Percentiles rank a stretch among this genome's conserved stretches.
Conservation (phyloP, 2,113 vertebrate species). For the Phocoena phocoena region DNA sequence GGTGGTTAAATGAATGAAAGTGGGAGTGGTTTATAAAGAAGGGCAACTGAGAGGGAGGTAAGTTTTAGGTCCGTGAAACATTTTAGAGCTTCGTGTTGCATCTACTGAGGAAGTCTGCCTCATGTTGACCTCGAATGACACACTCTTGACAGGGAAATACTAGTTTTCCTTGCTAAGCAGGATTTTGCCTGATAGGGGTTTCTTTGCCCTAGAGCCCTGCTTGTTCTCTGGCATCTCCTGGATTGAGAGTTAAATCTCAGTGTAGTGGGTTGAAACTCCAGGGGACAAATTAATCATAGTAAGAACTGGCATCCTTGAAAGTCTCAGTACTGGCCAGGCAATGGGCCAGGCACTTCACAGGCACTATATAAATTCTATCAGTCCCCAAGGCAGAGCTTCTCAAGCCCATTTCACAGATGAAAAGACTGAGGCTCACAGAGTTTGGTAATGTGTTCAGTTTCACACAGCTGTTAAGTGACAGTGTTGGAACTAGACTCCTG, state of each 20-base stretch:
- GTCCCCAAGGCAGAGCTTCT: background rate
- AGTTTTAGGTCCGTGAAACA: background rate
- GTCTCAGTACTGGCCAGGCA: background rate
- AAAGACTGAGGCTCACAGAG: background rate
- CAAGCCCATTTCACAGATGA: background rate
- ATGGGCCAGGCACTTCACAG: background rate
- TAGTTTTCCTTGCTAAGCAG: background rate
- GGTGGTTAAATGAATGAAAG: background rate
- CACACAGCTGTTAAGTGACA: background rate
- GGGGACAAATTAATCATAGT: background rate
- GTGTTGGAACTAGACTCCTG: background rate
- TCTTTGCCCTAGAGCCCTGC: background rate
- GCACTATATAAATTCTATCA: background rate
- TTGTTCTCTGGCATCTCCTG: background rate
- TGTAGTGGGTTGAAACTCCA: background rate
- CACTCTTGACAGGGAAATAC: background rate
- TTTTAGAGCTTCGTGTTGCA: background rate
- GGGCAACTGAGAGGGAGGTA: background rate
- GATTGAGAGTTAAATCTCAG: background rate
- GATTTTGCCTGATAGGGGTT: background rate
- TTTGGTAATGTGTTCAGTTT: background rate
- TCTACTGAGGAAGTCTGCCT: background rate
- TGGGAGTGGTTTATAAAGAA: background rate
- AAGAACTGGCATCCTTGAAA: background rate
- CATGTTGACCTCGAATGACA: background rate